Base-by-base conservation (phyloP, 2,113 vertebrate genomes). In the Grantiella picta region DNA sequence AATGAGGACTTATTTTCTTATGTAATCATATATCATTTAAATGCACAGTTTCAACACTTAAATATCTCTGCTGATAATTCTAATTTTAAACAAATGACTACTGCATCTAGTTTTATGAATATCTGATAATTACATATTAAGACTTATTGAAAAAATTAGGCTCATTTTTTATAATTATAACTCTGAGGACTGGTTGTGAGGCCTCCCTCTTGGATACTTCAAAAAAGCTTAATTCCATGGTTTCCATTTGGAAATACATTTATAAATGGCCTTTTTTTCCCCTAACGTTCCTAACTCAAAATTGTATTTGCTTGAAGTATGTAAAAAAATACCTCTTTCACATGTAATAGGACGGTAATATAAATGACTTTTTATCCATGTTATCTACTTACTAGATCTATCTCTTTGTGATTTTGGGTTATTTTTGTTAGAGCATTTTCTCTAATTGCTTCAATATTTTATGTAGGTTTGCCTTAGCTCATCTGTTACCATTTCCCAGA, bases 401-500 rank as follows among this genome's bases (percentile, higher is more conserved):
- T 56, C 1, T 52, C 86, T 82, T 73, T 68, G 27, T 56, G 22
- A 6, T 75, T 60, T 42, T 47, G 27, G 27, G 6, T 3, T 47
- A 29, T 22, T 28, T 76, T 75, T 61, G 35, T 92, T 94, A 86
- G 31, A 85, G 35, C 6, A 8, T 69, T 94, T 96, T 95, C 50
- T 92, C 66, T 96, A 92, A 97, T 91, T 96, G 53, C 54, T 95
- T 86, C 83, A 91, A 21, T 79, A 94, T 95, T 97, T 91, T 89
- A 90, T 53, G 54, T 78, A 90, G 25, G 25, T 64, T 95, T 94
- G 86, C 76, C 75, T 96, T 90, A 89, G 77, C 69, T 70, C 71
- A 91, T 97, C 83, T 90, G 95, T 95, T 78, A 96, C 66, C 24
- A 40, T 88, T 94, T 97, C 95, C 94, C 95, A 94, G 47, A 84